Evolutionary conservation across 2,113 vertebrate genomes (phyloP).

Genomic region (Corythornis vintsioides): DNA sequence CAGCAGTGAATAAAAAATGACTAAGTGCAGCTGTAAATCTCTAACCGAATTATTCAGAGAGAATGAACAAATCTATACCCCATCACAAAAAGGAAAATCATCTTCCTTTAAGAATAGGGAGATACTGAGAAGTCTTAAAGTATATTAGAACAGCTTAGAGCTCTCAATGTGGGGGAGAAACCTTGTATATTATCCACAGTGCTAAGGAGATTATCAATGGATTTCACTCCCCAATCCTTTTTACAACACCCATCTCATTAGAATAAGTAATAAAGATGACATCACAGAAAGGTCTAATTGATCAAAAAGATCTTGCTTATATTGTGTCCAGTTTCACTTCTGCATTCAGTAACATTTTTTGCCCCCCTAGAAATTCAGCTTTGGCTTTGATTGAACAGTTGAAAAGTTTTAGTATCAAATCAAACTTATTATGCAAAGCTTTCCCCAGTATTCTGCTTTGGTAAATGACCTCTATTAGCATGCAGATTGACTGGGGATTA

Average conservation of each 20-base stretch:
- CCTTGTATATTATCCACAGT: constrained; percentile 41
- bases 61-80: background rate
- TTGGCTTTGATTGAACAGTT: constrained; percentile 47
- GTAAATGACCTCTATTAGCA: constrained; percentile 75
- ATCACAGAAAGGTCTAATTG: constrained; percentile 33
- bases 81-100: constrained; percentile 14
- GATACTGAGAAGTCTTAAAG: constrained; percentile 37
- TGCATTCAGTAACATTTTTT: constrained; percentile 18
- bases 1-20: background rate
- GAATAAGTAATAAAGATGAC: constrained; percentile 64
- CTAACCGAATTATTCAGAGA: background rate
- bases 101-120: constrained; percentile 20
- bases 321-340: constrained; percentile 33
- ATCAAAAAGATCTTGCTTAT: constrained; percentile 51
- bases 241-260: constrained; percentile 50
- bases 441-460: constrained; percentile 49
- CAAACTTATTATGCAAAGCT: constrained; percentile 74
- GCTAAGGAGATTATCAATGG: constrained; percentile 72
- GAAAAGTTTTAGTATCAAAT: constrained; percentile 70
- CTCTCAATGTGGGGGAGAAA: constrained; percentile 67
- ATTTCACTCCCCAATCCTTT: constrained; percentile 56
- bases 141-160: constrained; percentile 58
- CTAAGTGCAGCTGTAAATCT: constrained; percentile 22
- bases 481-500: constrained; percentile 75
- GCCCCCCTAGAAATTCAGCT: constrained; percentile 3